Evolutionary conservation across 2,113 vertebrate species (phyloP).

Genomic region (Leucoraja erinaceus): DNA sequence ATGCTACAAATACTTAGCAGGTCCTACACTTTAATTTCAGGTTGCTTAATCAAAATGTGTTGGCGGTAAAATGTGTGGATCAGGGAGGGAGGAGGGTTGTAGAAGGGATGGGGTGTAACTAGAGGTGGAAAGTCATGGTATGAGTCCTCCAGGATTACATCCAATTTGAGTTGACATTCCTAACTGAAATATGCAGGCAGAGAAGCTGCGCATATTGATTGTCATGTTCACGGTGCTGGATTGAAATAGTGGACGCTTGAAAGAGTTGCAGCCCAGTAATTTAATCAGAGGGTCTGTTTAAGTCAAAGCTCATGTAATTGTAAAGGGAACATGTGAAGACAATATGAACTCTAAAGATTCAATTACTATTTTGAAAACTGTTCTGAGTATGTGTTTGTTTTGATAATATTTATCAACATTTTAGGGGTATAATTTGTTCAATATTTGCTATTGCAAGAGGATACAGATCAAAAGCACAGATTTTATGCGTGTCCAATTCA

Average conservation of each 20-base stretch:
- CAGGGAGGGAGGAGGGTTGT: too few species aligned
- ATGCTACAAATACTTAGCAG: too few species aligned
- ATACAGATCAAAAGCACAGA: not conserved
- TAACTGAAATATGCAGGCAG: not conserved
- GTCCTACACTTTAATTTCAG: too few species aligned
- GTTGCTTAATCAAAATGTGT: not conserved
- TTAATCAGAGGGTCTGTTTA: not conserved
- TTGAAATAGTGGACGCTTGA: not conserved
- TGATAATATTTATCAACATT: not conserved
- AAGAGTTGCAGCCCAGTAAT: not conserved
- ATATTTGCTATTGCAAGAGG: not conserved
- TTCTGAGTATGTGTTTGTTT: not conserved
- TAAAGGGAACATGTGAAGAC: not conserved
- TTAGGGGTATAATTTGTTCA: not conserved
- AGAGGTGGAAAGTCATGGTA: not conserved
- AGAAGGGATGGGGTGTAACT: too few species aligned
- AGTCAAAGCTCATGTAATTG: not conserved
- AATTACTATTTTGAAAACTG: not conserved
- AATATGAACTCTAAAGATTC: not conserved
- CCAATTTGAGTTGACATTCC: not conserved
- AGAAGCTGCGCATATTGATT: not conserved
- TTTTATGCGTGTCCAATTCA: conserved; percentile 2
- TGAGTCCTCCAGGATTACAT: not conserved
- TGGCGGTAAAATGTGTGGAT: not conserved
- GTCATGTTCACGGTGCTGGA: not conserved